Evolutionary conservation across 2,888 invertebrate genomes (phyloP), one percentile per base, ranked within the genome.

Genomic region (Synanthedon tipuliformis): DNA sequence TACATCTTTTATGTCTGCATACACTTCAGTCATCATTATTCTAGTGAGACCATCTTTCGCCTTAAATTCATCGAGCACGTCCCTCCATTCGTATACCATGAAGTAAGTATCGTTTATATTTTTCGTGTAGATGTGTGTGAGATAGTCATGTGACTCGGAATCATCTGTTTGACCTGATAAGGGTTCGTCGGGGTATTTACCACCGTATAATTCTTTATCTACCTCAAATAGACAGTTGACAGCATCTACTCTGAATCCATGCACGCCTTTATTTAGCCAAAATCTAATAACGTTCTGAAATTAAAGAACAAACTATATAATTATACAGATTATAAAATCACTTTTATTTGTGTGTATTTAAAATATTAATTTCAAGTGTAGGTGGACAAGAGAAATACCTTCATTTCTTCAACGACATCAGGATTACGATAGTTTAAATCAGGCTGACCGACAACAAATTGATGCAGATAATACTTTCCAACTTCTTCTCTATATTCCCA

Each of bases 211-310:
- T 50, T 76, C 70, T 60, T 87, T 88, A 49, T 87, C 79, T 0
- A 82, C 87, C 75, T 93, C 93, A 56, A 86, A 92, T 41, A 93
- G 65, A 68, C 89, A 90, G 66, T 89, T 89, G 0, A 94, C 89
- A 0, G 95, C 94, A 63, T 95, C 94, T 5, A 97, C 89, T 65
- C 96, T 90, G 68, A 97, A 95, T 5, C 97, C 97, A 66, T 94
- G 93, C 0, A 96, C 91, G 2, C 96, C 96, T 69, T 91, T 91
- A 10, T 90, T 89, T 52, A 97, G 69, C 97, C 97, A 98, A 67
- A 91, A 95, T 34, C 85, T 83, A 45, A 97, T 75, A 2, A 93
- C 89, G 2, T 91, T 88, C 92, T 84, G 58, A 54, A 34, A 34
- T 8, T 34, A 10, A 34, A 34, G 23, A 34, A 34, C 10, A 10